Evolutionary conservation across 2,797 vertebrate species (phyloP).

Genomic region (Apodemus agrarius): DNA sequence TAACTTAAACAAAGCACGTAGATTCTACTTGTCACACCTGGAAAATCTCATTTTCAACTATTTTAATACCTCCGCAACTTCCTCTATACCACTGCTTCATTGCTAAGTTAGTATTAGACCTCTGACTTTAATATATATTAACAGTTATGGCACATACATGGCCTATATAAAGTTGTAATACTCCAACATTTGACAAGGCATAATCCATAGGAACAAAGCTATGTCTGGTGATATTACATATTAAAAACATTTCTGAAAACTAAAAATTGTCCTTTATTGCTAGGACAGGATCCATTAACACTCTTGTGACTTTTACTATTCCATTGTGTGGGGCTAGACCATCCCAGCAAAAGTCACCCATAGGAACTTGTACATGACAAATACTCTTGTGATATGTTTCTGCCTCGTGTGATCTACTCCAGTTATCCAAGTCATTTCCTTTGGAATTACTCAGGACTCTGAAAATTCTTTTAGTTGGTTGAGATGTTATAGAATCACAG

Average conservation of each 20-base stretch:
- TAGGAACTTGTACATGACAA: not conserved
- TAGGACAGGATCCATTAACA: not conserved
- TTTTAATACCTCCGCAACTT: constrained; percentile 10
- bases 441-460: not conserved
- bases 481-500: not conserved
- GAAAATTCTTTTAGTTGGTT: not conserved
- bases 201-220: not conserved
- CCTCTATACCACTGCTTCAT: not conserved
- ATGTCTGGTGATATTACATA: not conserved
- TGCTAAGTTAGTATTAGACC: not conserved
- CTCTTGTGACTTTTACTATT: not conserved
- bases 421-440: not conserved
- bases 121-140: not conserved
- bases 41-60: not conserved
- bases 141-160: not conserved
- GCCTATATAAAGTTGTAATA: not conserved
- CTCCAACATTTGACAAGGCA: not conserved
- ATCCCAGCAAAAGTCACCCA: not conserved
- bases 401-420: not conserved
- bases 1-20: not conserved
- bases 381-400: not conserved
- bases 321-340: not conserved
- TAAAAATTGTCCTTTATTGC: not conserved
- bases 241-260: not conserved
- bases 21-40: not conserved